These are phyloP conservation scores for Coelinius sp. DNA, from an alignment of 2,888 invertebrate species.

Conservation along the genomic window DNA sequence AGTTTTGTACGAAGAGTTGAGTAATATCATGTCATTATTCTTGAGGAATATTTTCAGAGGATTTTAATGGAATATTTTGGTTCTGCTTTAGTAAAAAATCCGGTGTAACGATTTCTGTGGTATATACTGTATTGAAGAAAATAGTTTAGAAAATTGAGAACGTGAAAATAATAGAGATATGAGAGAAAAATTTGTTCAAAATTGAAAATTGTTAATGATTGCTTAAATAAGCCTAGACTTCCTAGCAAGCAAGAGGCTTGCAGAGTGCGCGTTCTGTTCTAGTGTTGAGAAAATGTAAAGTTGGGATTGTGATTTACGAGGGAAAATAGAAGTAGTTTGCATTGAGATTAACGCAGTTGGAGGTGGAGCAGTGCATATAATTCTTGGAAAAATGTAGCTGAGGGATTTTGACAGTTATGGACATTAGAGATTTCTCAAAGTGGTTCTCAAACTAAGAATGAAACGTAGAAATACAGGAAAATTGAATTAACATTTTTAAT, in stretches of 20 bases:
- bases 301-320: neutral
- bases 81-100: neutral
- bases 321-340: conserved; percentile 21
- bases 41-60: neutral
- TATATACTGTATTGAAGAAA: too few relatives aligned
- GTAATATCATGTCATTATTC: neutral
- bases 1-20: neutral
- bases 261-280: too few relatives aligned
- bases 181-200: too few relatives aligned
- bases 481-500: neutral
- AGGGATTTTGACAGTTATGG: conserved; percentile 39
- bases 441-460: conserved; percentile 49
- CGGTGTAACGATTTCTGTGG: too few relatives aligned
- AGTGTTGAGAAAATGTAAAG: neutral
- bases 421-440: conserved; percentile 47
- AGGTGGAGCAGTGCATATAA: conserved; percentile 45
- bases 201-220: too few relatives aligned
- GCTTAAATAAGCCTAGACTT: too few relatives aligned
- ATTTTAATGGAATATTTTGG: conserved; percentile 34
- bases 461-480: neutral
- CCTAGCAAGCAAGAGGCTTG: too few relatives aligned
- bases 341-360: conserved; percentile 28
- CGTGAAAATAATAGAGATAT: too few relatives aligned
- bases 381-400: conserved; percentile 55
- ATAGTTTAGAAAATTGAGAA: too few relatives aligned